phyloP scores from a whole-genome alignment of 2,888 invertebrate species.

The Apamea monoglypha region DNA sequence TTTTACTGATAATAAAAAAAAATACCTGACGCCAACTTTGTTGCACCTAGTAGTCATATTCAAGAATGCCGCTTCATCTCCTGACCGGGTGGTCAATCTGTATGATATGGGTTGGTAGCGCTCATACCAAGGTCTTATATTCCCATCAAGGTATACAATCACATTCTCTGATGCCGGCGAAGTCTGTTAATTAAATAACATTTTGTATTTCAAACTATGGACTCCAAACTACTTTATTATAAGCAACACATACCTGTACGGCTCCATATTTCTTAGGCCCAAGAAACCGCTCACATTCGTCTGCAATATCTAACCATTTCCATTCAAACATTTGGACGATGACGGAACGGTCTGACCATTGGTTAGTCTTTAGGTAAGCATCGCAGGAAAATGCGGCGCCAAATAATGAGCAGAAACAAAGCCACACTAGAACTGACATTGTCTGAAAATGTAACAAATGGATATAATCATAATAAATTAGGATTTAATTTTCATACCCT shows the following conservation, averaged over 20 bases:
- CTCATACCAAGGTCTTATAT: constrained; percentile 95
- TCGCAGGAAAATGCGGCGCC: constrained; percentile 20
- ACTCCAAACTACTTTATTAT: not conserved
- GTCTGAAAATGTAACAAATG: constrained; percentile 30
- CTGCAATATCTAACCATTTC: constrained; percentile 95
- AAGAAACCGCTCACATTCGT: constrained; percentile 94
- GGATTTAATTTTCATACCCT: not conserved
- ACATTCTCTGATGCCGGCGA: constrained; percentile 94
- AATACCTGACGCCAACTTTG: constrained; percentile 92
- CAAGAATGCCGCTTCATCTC: constrained; percentile 92
- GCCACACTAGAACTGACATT: constrained; percentile 36
- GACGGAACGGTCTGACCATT: constrained; percentile 88
- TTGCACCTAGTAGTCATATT: constrained; percentile 95
- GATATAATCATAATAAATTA: not conserved
- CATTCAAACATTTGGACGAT: constrained; percentile 95
- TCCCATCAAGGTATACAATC: constrained; percentile 86
- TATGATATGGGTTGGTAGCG: constrained; percentile 97
- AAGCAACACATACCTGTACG: constrained; percentile 90
- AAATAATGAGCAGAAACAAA: constrained; percentile 35
- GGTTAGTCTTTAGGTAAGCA: constrained; percentile 78
- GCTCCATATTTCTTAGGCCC: constrained; percentile 93
- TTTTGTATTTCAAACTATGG: not conserved
- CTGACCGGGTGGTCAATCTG: constrained; percentile 93
- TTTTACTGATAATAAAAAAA: not conserved
- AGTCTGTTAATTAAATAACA: constrained; percentile 83